Percentiles rank a stretch among this genome's conserved stretches.
phyloP scores from a whole-genome alignment of 2,888 invertebrate species.

The Eremobia ochroleuca region DNA sequence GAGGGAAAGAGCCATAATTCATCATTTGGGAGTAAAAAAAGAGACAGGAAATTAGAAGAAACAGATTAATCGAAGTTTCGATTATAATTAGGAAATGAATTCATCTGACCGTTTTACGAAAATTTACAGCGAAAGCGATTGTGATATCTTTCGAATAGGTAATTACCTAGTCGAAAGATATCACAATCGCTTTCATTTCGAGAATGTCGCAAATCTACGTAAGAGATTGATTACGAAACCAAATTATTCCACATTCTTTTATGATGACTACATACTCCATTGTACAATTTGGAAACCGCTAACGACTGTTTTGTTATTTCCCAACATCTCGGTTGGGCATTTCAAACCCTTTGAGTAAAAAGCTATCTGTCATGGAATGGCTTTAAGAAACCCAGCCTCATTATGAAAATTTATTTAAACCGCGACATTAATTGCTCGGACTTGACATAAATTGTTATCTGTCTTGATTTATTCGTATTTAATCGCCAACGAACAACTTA shows the following conservation, averaged over 20 bases:
- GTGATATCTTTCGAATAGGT: no score
- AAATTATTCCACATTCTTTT: slow-evolving; percentile 2
- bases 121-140: slow-evolving; percentile 16
- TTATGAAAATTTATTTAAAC: slow-evolving; percentile 72
- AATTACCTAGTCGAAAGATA: slow-evolving; percentile 10
- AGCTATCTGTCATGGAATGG: slow-evolving; percentile 32
- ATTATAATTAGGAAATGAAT: slow-evolving; percentile 3
- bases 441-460: slow-evolving; percentile 71
- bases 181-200: not conserved
- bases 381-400: slow-evolving; percentile 65
- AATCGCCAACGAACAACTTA: slow-evolving; percentile 55
- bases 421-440: slow-evolving; percentile 72
- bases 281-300: slow-evolving; percentile 14
- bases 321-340: slow-evolving; percentile 20
- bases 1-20: not conserved
- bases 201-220: slow-evolving; percentile 12
- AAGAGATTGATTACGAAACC: slow-evolving; percentile 17
- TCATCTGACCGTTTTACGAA: not conserved
- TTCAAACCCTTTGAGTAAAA: slow-evolving; percentile 68
- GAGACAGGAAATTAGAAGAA: not conserved
- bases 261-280: not conserved
- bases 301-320: slow-evolving; percentile 32
- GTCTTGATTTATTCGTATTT: slow-evolving; percentile 73
- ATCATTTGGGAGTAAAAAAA: not conserved
- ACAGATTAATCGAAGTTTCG: slow-evolving; percentile 18